Conservation (phyloP, 2,888 invertebrate species). For the Chorisops tibialis region DNA sequence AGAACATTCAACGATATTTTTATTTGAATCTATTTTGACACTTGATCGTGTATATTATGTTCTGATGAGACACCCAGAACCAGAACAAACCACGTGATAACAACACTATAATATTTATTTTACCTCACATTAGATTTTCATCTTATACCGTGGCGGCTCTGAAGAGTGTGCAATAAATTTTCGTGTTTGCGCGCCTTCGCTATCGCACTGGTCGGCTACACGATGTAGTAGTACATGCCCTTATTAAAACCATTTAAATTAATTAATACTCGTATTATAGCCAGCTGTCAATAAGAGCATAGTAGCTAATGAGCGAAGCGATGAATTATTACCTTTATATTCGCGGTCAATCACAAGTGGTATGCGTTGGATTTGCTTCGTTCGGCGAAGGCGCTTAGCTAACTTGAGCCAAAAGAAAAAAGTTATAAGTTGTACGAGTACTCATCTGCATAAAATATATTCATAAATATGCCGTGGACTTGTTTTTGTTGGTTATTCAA, state of each 20-base stretch:
- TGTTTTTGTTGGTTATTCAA: no score
- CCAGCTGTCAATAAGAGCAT: conserved; percentile 10
- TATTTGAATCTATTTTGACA: no score
- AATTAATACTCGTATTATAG: conserved; percentile 15
- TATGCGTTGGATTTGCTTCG: neutral
- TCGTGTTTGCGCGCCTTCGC: neutral
- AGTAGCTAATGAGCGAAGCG: conserved; percentile 2
- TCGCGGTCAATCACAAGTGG: no score
- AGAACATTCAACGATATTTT: no score
- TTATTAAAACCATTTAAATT: conserved; percentile 10
- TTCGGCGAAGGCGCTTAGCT: neutral
- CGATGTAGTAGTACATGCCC: neutral
- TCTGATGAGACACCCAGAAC: no score
- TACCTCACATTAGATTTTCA: no score
- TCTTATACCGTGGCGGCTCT: no score
- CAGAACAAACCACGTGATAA: no score
- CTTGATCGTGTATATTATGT: no score
- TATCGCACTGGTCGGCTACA: neutral
- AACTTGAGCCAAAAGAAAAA: neutral
- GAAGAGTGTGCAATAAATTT: no score
- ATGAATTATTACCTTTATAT: neutral
- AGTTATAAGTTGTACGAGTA: neutral
- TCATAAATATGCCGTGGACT: neutral
- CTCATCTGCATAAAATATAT: neutral
- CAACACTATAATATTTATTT: no score